Evolutionary conservation across 2,797 vertebrate species (phyloP).

Genomic region (Eremophila alpestris): DNA sequence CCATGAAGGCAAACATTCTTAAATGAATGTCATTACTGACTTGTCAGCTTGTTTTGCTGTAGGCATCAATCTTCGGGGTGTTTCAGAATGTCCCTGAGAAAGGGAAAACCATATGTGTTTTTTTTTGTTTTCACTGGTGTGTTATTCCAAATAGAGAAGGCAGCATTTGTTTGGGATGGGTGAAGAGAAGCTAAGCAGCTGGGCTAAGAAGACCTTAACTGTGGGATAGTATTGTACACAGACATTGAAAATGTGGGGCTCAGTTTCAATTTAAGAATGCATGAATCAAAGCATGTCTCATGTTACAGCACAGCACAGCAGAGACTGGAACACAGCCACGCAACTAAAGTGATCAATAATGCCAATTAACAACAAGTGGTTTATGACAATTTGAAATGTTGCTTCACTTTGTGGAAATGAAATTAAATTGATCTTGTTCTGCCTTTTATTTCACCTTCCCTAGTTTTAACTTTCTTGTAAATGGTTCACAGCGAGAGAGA

Average conservation of each 20-base stretch:
- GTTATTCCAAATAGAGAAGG: neutral
- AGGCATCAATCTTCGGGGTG: neutral
- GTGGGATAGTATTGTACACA: neutral
- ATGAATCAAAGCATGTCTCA: slow-evolving; percentile 39
- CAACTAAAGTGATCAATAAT: slow-evolving; percentile 46
- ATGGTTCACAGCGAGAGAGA: neutral
- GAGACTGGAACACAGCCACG: neutral
- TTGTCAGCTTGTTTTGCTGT: slow-evolving; percentile 2
- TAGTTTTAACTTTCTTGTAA: neutral
- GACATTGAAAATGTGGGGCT: neutral
- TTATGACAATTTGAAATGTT: slow-evolving; percentile 57
- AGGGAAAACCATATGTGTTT: accelerated
- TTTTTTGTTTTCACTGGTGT: neutral
- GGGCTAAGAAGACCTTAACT: neutral
- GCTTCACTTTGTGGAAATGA: slow-evolving; percentile 59
- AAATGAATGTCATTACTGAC: neutral
- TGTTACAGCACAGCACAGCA: neutral
- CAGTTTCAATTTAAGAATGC: slow-evolving; percentile 40
- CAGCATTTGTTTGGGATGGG: neutral
- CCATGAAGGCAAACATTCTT: neutral
- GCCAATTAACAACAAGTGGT: slow-evolving; percentile 56
- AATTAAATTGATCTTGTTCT: slow-evolving; percentile 36
- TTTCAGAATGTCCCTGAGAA: neutral
- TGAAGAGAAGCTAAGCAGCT: neutral
- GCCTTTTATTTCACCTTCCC: slow-evolving; percentile 35